Conservation (phyloP, 2,113 vertebrate species). For the Climacteris rufus region DNA sequence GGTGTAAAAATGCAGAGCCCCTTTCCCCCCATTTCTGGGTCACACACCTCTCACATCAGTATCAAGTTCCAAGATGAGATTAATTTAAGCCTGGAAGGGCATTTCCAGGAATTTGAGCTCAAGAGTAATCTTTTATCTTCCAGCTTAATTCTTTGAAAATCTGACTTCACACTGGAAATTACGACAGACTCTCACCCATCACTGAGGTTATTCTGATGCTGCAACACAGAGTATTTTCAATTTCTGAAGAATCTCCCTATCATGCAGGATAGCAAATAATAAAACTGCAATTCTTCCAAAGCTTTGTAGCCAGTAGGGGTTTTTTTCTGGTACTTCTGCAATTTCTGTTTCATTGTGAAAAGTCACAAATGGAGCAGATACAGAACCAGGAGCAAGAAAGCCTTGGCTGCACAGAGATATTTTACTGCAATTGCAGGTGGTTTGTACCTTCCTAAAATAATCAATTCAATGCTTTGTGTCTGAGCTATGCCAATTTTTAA, state of each 20-base stretch:
- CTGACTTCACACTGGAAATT: neutral
- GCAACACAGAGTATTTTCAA: neutral
- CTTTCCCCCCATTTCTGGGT: neutral
- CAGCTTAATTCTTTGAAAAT: neutral
- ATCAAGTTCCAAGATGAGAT: neutral
- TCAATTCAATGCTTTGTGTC: neutral
- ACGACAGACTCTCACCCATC: neutral
- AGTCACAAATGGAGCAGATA: slow-evolving; percentile 56
- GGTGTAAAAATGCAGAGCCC: neutral
- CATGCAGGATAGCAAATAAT: neutral
- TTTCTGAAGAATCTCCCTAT: neutral
- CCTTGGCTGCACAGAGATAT: slow-evolving; percentile 20
- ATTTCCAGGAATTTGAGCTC: slow-evolving; percentile 9
- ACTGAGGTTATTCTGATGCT: neutral
- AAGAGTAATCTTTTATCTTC: neutral
- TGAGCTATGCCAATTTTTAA: neutral
- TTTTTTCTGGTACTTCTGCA: slow-evolving; percentile 66
- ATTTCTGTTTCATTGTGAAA: slow-evolving; percentile 65
- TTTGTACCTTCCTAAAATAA: neutral
- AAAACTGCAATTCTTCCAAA: slow-evolving; percentile 57
- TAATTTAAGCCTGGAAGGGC: neutral
- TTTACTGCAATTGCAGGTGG: neutral
- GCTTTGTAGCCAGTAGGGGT: slow-evolving; percentile 67
- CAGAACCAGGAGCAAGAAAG: slow-evolving; percentile 60
- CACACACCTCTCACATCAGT: neutral